These are phyloP conservation scores for Hemaris fuciformis DNA, from an alignment of 2,888 invertebrate genomes.

Conservation along the genomic window DNA sequence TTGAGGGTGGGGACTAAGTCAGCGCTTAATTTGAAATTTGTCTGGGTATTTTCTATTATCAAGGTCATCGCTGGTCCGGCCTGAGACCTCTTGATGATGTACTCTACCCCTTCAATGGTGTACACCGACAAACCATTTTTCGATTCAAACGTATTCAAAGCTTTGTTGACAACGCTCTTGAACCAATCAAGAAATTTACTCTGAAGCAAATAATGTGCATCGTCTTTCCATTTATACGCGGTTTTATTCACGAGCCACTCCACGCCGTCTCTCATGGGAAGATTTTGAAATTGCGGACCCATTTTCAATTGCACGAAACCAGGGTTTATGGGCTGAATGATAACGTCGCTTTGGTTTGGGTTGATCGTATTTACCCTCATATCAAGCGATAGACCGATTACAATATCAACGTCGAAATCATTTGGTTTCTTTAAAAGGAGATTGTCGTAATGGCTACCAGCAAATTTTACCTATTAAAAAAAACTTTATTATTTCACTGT, in stretches of 20 bases:
- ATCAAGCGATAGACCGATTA: slow-evolving; percentile 74
- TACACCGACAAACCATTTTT: slow-evolving; percentile 23
- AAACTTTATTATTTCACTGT: background rate
- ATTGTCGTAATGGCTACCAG: slow-evolving; percentile 83
- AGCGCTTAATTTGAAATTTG: slow-evolving; percentile 60
- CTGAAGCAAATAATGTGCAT: slow-evolving; percentile 61
- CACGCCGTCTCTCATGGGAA: slow-evolving; percentile 43
- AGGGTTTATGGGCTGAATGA: slow-evolving; percentile 55
- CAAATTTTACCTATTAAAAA: slow-evolving; percentile 62
- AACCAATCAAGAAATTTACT: slow-evolving; percentile 78
- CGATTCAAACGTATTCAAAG: slow-evolving; percentile 50
- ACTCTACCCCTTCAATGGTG: slow-evolving; percentile 60
- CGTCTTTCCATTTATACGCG: slow-evolving; percentile 63
- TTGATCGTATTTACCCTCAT: slow-evolving; percentile 35
- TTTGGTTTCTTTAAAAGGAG: slow-evolving; percentile 80
- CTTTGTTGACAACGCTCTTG: slow-evolving; percentile 67
- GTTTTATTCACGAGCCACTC: slow-evolving; percentile 56
- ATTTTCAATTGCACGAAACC: slow-evolving; percentile 71
- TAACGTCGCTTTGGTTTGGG: slow-evolving; percentile 53
- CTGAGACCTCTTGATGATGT: slow-evolving; percentile 43
- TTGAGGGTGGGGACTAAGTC: slow-evolving; percentile 79
- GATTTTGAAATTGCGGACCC: slow-evolving; percentile 52
- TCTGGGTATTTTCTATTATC: slow-evolving; percentile 43
- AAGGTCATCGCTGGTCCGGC: slow-evolving; percentile 82
- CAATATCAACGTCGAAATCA: slow-evolving; percentile 83